phyloP scores from a whole-genome alignment of 1,140 invertebrate species.

The Saxidomus purpurata region DNA sequence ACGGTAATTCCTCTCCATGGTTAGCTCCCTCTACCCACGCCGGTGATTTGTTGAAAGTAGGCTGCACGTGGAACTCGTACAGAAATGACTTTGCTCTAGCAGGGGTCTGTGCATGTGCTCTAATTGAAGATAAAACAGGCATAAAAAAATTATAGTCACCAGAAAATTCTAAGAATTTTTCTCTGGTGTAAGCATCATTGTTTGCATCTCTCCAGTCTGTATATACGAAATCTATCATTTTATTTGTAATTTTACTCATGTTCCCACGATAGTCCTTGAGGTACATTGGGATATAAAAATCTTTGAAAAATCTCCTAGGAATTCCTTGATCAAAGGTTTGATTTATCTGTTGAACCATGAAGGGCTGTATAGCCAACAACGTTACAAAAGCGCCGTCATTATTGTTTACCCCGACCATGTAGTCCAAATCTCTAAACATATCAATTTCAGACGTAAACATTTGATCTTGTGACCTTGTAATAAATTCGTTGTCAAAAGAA shows the following conservation, averaged over 20 bases:
- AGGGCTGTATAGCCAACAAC: slow-evolving; percentile 30
- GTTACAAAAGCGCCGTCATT: slow-evolving; percentile 55
- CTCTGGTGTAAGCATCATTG: slow-evolving; percentile 88
- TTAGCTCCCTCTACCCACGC: slow-evolving; percentile 51
- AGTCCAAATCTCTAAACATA: slow-evolving; percentile 39
- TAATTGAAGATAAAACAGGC: slow-evolving; percentile 9
- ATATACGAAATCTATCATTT: slow-evolving; percentile 94
- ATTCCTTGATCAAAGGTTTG: slow-evolving; percentile 9
- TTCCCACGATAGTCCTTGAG: slow-evolving; percentile 95
- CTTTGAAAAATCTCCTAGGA: slow-evolving; percentile 34
- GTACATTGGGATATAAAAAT: slow-evolving; percentile 88
- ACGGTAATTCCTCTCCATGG: slow-evolving; percentile 61
- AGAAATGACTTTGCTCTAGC: slow-evolving; percentile 19
- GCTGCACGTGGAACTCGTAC: slow-evolving; percentile 37
- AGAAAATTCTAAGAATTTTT: slow-evolving; percentile 31
- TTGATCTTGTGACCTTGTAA: not conserved
- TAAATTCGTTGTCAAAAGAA: slow-evolving; percentile 23
- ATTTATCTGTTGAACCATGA: not conserved
- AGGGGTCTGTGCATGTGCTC: not conserved
- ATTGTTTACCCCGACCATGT: slow-evolving; percentile 41
- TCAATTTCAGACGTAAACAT: slow-evolving; percentile 22
- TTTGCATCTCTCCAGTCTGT: slow-evolving; percentile 96
- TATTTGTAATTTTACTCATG: slow-evolving; percentile 97
- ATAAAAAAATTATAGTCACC: slow-evolving; percentile 39
- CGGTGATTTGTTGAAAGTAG: slow-evolving; percentile 11